Evolutionary conservation across 2,888 invertebrate genomes (phyloP).

Genomic region (Diadegma fenestrale): DNA sequence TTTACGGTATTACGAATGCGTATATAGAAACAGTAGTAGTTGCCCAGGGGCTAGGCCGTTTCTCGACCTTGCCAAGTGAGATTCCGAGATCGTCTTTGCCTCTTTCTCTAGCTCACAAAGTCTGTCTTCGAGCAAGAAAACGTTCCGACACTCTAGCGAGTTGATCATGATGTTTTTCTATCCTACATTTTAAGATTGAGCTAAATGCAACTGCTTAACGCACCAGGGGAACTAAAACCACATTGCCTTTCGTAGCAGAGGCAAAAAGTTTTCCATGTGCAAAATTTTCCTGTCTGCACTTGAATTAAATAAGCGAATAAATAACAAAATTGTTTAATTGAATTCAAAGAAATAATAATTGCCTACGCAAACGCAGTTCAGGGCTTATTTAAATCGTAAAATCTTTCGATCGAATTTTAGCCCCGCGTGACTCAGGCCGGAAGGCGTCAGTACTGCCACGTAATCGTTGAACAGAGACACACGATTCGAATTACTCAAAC

Average conservation of each 20-base stretch:
- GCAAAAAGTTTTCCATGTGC: neutral
- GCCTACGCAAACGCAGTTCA: neutral
- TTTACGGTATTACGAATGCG: conserved; percentile 58
- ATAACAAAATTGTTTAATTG: neutral
- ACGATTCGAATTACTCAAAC: conserved; percentile 44
- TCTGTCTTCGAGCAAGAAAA: neutral
- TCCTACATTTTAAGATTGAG: neutral
- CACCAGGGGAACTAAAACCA: neutral
- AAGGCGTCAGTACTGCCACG: conserved; percentile 40
- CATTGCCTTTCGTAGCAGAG: neutral
- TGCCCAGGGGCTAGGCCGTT: conserved; percentile 81
- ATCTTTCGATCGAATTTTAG: neutral
- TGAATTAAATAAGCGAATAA: neutral
- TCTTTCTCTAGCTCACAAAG: neutral
- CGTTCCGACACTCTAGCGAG: neutral
- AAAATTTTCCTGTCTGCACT: neutral
- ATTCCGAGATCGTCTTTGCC: conserved; percentile 73
- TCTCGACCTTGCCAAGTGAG: conserved; percentile 81
- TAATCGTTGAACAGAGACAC: conserved; percentile 23
- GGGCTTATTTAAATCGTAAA: neutral
- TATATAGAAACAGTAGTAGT: conserved; percentile 56
- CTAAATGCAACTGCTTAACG: neutral
- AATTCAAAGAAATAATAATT: neutral
- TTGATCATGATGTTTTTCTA: neutral
- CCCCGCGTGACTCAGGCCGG: conserved; percentile 31